Conservation (phyloP, 2,797 vertebrate species). For the Adrianichthys oophorus region DNA sequence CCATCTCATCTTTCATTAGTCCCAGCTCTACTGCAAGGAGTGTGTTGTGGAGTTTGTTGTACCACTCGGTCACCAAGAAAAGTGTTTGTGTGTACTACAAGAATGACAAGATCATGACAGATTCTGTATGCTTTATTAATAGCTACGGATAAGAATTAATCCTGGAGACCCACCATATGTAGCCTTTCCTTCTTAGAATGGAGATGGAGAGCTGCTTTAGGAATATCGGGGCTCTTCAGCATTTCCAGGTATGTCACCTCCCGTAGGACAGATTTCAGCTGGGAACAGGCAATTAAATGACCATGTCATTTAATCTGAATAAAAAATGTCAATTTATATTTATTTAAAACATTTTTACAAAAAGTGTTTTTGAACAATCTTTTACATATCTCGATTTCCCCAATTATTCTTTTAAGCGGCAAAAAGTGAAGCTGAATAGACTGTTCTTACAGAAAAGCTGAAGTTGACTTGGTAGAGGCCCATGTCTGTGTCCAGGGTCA, state of each 20-base stretch:
- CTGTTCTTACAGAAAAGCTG: slow-evolving; percentile 72
- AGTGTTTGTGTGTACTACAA: slow-evolving; percentile 71
- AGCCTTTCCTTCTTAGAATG: slow-evolving; percentile 75
- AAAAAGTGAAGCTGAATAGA: too few relatives aligned
- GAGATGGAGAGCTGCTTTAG: slow-evolving; percentile 73
- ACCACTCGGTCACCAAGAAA: slow-evolving; percentile 75
- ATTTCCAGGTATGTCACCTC: slow-evolving; percentile 79
- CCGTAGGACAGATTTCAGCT: slow-evolving; percentile 78
- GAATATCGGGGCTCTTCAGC: slow-evolving; percentile 74
- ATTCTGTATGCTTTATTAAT: not conserved
- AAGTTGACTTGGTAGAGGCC: slow-evolving; percentile 77
- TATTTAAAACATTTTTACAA: too few relatives aligned
- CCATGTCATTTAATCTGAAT: not conserved
- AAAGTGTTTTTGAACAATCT: too few relatives aligned
- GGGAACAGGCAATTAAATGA: slow-evolving; percentile 13
- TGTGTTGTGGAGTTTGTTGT: slow-evolving; percentile 75
- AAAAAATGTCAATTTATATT: not conserved
- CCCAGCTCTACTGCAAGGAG: slow-evolving; percentile 73
- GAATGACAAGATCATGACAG: slow-evolving; percentile 2
- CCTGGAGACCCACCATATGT: slow-evolving; percentile 64
- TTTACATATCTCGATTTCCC: too few relatives aligned
- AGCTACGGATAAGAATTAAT: not conserved
- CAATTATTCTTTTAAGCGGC: too few relatives aligned
- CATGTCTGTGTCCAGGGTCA: slow-evolving; percentile 59
- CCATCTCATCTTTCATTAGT: slow-evolving; percentile 67